These are phyloP conservation scores for Chaenocephalus aceratus DNA, from an alignment of 2,113 vertebrate species.

Conservation along the genomic window DNA sequence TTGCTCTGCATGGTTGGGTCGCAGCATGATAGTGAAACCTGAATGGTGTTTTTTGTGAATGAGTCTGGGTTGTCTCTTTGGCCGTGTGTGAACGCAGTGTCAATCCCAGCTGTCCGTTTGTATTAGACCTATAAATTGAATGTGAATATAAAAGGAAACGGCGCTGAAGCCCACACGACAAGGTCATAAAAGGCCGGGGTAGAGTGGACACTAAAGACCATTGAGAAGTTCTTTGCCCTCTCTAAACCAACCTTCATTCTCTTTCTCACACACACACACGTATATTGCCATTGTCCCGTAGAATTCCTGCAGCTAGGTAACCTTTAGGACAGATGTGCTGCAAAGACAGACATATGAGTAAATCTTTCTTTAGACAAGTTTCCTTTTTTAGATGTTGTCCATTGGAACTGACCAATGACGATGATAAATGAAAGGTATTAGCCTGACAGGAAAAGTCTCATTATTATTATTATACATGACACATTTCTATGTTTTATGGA, in stretches of 20 bases:
- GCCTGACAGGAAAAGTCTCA: not conserved
- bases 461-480: not conserved
- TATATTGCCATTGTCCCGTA: constrained; percentile 45
- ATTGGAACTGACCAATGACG: constrained; percentile 12
- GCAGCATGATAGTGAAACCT: not conserved
- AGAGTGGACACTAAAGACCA: constrained; percentile 61
- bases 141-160: constrained; percentile 48
- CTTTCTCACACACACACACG: constrained; percentile 29
- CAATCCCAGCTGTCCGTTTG: constrained; percentile 55
- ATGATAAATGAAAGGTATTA: not conserved
- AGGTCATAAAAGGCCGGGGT: constrained; percentile 62
- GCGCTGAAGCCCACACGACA: constrained; percentile 46
- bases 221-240: constrained; percentile 49
- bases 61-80: constrained; percentile 15
- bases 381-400: constrained; percentile 27
- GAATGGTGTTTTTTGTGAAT: constrained; percentile 66
- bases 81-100: constrained; percentile 26
- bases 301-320: constrained; percentile 73
- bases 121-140: constrained; percentile 57
- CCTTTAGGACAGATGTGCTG: constrained; percentile 58
- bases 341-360: constrained; percentile 32
- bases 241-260: constrained; percentile 28
- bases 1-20: no score
- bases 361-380: constrained; percentile 21
- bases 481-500: not conserved